These are phyloP conservation scores for Sebastes glaucus DNA, from an alignment of 2,797 vertebrate genomes.

Conservation along the genomic window DNA sequence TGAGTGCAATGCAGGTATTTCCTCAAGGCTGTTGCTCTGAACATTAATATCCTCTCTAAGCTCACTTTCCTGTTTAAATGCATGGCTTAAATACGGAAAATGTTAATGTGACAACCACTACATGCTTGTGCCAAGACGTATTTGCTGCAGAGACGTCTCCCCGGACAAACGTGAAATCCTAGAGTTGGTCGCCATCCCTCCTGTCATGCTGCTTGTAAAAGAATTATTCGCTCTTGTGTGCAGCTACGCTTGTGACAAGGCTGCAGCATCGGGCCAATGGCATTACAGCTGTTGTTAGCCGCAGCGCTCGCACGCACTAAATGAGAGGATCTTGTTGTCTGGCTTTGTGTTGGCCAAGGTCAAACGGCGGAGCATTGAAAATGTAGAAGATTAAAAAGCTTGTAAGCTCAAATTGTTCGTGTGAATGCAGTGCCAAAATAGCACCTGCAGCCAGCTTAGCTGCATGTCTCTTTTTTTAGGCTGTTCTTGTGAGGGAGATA, in stretches of 20 bases:
- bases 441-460: not conserved
- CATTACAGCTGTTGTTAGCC: constrained; percentile 51
- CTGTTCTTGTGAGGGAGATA: not conserved
- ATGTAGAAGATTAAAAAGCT: constrained; percentile 19
- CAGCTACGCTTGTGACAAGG: constrained; percentile 47
- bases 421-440: not conserved
- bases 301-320: constrained; percentile 10
- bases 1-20: constrained; percentile 8
- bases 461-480: not conserved
- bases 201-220: constrained; percentile 68
- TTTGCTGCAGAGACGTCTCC: constrained; percentile 62
- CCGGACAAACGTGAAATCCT: constrained; percentile 71
- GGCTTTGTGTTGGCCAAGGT: constrained; percentile 35
- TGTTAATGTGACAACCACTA: constrained; percentile 56
- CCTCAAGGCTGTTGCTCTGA: not conserved
- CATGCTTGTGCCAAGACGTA: constrained; percentile 54
- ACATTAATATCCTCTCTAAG: not conserved
- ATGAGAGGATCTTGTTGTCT: constrained; percentile 6
- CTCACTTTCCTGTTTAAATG: constrained; percentile 8
- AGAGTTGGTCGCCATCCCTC: constrained; percentile 56
- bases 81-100: not conserved
- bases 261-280: constrained; percentile 24
- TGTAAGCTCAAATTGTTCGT: not conserved
- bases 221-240: constrained; percentile 65
- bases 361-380: not conserved